Evolutionary conservation across 2,797 vertebrate genomes (phyloP).

Genomic region (Phylloscopus collybita): DNA sequence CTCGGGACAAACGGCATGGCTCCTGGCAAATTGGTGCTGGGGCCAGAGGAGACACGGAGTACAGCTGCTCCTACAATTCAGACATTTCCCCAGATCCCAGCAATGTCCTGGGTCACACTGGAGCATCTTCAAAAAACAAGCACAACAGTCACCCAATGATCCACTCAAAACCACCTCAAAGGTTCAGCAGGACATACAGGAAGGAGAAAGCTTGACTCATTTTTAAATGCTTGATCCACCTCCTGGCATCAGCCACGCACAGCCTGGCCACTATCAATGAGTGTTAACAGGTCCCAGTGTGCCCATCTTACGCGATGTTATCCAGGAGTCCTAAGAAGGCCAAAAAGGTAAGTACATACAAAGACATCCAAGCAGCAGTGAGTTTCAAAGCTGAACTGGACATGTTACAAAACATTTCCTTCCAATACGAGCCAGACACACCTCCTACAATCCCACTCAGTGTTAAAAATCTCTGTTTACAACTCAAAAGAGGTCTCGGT

Average conservation of each 20-base stretch:
- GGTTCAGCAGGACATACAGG: background rate
- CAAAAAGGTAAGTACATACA: background rate
- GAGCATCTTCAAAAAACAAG: background rate
- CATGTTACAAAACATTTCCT: background rate
- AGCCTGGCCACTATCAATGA: background rate
- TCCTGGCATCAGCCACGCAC: background rate
- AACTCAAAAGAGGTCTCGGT: background rate
- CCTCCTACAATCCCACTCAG: background rate
- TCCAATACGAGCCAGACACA: background rate
- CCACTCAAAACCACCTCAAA: background rate
- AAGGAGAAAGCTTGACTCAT: background rate
- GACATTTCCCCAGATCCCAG: background rate
- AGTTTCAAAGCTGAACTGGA: background rate
- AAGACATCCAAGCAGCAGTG: background rate
- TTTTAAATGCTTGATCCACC: background rate
- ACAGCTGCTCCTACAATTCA: background rate
- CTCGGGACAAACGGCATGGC: accelerated
- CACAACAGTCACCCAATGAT: background rate
- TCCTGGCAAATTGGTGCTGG: background rate
- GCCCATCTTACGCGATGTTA: background rate
- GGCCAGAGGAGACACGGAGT: background rate
- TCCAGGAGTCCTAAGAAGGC: background rate
- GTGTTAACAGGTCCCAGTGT: background rate
- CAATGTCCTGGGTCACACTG: background rate
- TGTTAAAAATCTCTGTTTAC: background rate